These are phyloP conservation scores for Mantis religiosa DNA, from an alignment of 2,888 invertebrate species.

Conservation along the genomic window DNA sequence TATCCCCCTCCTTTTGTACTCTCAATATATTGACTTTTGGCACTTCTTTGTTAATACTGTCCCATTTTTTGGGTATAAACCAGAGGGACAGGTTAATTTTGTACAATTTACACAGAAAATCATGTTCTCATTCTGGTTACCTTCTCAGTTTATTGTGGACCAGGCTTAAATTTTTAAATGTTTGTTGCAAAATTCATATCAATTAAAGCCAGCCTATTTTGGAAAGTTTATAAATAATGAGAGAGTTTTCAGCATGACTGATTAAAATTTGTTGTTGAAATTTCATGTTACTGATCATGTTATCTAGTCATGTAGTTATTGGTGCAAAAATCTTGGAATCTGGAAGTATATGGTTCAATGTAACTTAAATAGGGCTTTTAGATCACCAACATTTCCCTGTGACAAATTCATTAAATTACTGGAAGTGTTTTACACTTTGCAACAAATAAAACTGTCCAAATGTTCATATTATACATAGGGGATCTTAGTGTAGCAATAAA, in stretches of 20 bases:
- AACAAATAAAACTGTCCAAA: neutral
- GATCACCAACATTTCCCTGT: neutral
- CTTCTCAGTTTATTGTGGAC: neutral
- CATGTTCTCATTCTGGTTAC: no score
- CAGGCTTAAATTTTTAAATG: neutral
- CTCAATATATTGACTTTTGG: no score
- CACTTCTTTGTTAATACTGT: no score
- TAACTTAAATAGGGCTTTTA: neutral
- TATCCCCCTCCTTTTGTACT: no score
- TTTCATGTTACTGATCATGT: neutral
- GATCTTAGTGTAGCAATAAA: neutral
- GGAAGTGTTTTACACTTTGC: neutral
- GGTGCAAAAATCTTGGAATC: neutral
- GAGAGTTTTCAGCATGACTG: neutral
- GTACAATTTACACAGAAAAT: no score
- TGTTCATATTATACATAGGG: neutral
- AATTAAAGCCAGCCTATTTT: neutral
- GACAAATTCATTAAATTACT: neutral
- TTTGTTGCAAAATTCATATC: neutral
- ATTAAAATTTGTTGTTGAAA: neutral
- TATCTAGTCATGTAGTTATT: neutral
- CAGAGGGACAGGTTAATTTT: no score
- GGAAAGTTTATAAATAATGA: neutral
- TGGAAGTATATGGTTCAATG: neutral
- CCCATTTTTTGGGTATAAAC: no score